Conservation (phyloP, 2,113 vertebrate genomes). For the Planiliza haematocheilus region DNA sequence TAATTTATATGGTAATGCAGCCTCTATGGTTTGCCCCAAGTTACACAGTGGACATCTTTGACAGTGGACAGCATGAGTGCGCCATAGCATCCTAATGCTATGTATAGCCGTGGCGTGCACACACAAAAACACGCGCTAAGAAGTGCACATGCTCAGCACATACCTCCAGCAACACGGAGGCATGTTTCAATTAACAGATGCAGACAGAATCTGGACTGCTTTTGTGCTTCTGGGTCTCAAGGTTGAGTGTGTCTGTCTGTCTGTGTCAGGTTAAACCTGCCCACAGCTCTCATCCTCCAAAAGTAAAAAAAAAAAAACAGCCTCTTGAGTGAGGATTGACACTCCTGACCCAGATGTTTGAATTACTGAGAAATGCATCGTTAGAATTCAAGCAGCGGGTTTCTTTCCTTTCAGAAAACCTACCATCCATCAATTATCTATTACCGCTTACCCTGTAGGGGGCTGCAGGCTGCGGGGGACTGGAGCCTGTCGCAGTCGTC, state of each 20-base stretch:
- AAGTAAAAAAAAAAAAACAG: conserved; percentile 22
- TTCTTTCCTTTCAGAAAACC: background rate
- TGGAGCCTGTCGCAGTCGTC: too few relatives aligned
- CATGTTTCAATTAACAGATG: conserved; percentile 73
- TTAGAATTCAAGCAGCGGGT: conserved; percentile 1
- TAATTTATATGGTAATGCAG: conserved; percentile 87
- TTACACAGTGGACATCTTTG: conserved; percentile 72
- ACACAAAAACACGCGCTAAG: conserved; percentile 11
- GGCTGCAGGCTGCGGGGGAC: too few relatives aligned
- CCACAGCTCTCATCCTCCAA: conserved; percentile 15
- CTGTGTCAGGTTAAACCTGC: conserved; percentile 40
- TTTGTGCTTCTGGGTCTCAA: conserved; percentile 41
- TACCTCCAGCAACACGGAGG: conserved; percentile 21
- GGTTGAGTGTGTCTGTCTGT: conserved; percentile 58
- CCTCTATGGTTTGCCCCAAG: conserved; percentile 62
- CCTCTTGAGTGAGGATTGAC: conserved; percentile 28
- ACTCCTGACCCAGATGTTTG: conserved; percentile 26
- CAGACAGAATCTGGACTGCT: conserved; percentile 35
- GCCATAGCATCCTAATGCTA: conserved; percentile 70
- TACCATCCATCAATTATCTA: too few relatives aligned
- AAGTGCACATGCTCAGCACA: conserved; percentile 24
- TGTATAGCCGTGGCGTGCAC: conserved; percentile 28
- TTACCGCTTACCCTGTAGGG: too few relatives aligned
- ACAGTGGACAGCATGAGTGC: conserved; percentile 70
- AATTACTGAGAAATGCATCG: conserved; percentile 3